phyloP scores from a whole-genome alignment of 2,888 invertebrate genomes.

The Stictocephala bisonia region DNA sequence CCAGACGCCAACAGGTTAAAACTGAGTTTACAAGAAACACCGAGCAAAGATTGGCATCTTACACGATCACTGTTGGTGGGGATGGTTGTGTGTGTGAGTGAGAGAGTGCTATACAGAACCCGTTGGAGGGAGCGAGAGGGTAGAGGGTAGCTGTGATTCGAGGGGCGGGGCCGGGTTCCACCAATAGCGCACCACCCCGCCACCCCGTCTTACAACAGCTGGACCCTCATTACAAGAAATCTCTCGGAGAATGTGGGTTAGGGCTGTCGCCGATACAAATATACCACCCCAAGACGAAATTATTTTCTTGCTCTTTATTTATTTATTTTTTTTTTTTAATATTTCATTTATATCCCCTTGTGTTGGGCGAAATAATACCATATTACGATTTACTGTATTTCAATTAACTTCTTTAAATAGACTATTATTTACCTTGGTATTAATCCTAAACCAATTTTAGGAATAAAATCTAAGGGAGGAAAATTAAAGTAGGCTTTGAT shows the following conservation, averaged over 20 bases:
- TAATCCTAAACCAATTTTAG: no score
- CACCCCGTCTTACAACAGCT: slow-evolving; percentile 32
- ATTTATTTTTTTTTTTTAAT: no score
- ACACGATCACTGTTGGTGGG: slow-evolving; percentile 32
- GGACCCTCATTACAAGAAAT: slow-evolving; percentile 38
- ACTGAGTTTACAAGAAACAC: slow-evolving; percentile 19
- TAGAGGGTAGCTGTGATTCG: slow-evolving; percentile 37
- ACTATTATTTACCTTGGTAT: no score
- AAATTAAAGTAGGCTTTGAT: no score
- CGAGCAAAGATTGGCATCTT: slow-evolving; percentile 8
- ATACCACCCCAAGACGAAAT: no score
- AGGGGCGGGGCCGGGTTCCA: slow-evolving; percentile 24
- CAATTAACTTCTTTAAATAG: no score
- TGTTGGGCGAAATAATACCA: no score
- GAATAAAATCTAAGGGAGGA: no score
- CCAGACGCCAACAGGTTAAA: no score
- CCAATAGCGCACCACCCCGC: slow-evolving; percentile 30
- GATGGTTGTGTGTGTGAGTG: slow-evolving; percentile 34
- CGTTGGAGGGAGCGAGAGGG: slow-evolving; percentile 33
- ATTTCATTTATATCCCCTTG: no score
- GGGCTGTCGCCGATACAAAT: slow-evolving; percentile 31
- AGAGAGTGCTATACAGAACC: slow-evolving; percentile 24
- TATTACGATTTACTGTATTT: no score
- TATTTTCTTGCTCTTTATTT: no score
- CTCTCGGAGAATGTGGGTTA: slow-evolving; percentile 40